These are phyloP conservation scores for Tenodera sinensis DNA, from an alignment of 2,888 invertebrate genomes.

Conservation along the genomic window DNA sequence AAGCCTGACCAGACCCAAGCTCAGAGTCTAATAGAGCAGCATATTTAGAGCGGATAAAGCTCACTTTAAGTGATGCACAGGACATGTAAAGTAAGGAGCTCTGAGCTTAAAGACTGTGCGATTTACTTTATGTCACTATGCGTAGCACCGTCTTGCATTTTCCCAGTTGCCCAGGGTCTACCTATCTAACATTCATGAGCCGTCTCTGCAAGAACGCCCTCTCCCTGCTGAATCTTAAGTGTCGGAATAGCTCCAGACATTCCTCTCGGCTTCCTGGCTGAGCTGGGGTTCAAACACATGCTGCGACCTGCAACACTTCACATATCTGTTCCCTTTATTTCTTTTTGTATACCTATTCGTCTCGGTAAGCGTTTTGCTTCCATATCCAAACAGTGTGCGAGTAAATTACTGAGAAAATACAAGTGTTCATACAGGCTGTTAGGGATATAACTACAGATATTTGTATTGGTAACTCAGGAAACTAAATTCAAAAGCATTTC, in stretches of 20 bases:
- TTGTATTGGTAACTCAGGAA: no score
- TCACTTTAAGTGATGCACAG: neutral
- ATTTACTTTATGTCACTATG: neutral
- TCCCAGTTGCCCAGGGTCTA: neutral
- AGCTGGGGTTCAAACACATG: no score
- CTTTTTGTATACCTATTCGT: neutral
- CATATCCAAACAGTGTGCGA: no score
- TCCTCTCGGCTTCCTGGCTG: neutral
- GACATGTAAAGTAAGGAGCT: neutral
- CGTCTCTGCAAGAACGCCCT: neutral
- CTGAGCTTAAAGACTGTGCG: neutral
- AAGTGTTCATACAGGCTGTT: no score
- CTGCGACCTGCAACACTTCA: neutral
- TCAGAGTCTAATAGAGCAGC: neutral
- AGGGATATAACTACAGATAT: no score
- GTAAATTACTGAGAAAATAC: no score
- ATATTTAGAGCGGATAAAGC: neutral
- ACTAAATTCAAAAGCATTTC: no score
- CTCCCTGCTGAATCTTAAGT: neutral
- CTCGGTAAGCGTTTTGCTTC: no score
- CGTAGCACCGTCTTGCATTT: neutral
- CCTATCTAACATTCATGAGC: constrained; percentile 18
- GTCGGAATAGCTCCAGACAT: neutral
- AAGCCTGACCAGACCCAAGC: no score
- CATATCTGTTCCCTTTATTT: neutral